Evolutionary conservation across 30 jellyfish, hydroid and myxozoan species (phyloP).

Genomic region (Aurelia coerulea): DNA sequence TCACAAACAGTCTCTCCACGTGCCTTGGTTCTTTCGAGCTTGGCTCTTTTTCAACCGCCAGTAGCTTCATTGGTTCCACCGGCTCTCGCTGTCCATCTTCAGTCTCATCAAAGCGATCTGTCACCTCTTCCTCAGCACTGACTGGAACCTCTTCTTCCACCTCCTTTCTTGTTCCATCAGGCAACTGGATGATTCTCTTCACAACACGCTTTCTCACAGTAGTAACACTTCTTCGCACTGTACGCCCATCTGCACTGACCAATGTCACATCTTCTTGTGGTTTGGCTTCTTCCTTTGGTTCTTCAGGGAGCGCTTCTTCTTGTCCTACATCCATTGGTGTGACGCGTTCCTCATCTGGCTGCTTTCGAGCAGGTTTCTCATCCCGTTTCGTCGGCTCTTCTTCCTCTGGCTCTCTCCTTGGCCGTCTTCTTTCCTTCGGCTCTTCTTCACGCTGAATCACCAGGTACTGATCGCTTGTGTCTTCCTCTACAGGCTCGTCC

Average conservation of each 20-base stretch:
- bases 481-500: slow-evolving; percentile 27
- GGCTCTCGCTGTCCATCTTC: slow-evolving; percentile 15
- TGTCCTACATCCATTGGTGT: slow-evolving; percentile 54
- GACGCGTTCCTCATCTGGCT: slow-evolving; percentile 13
- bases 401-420: slow-evolving; percentile 12
- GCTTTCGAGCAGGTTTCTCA: background rate
- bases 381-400: background rate
- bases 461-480: slow-evolving; percentile 10
- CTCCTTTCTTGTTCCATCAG: slow-evolving; percentile 84
- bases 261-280: slow-evolving; percentile 7
- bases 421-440: background rate
- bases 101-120: slow-evolving; percentile 7
- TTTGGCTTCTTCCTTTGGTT: slow-evolving; percentile 6
- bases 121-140: slow-evolving; percentile 38
- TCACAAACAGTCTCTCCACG: slow-evolving; percentile 77
- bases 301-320: slow-evolving; percentile 20
- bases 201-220: slow-evolving; percentile 78
- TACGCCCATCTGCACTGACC: slow-evolving; percentile 63
- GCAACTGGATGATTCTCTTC: slow-evolving; percentile 75
- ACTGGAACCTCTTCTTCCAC: slow-evolving; percentile 85
- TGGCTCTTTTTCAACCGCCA: background rate
- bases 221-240: slow-evolving; percentile 49
- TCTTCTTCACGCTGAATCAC: slow-evolving; percentile 23
- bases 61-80: background rate
- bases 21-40: slow-evolving; percentile 61